phyloP scores from a whole-genome alignment of 1,140 invertebrate genomes.

The Oscheius sp. region DNA sequence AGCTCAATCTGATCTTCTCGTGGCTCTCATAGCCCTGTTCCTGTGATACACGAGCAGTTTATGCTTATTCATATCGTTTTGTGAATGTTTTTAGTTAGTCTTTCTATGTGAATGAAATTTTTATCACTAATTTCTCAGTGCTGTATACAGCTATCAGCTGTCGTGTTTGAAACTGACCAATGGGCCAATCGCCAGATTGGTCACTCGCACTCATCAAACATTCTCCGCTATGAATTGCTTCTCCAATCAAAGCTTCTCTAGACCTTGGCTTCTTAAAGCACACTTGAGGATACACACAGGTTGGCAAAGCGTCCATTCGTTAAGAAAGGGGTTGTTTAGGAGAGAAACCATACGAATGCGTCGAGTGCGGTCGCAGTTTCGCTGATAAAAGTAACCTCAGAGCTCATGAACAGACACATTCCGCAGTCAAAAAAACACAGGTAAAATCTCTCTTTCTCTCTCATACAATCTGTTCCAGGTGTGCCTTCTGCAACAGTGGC shows the following conservation, averaged over 20 bases:
- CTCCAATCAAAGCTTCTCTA: slow-evolving; percentile 79
- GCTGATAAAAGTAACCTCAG: slow-evolving; percentile 91
- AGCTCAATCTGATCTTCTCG: too few relatives aligned
- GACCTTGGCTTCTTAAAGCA: slow-evolving; percentile 89
- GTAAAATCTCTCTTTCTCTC: not conserved
- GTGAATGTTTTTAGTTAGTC: slow-evolving; percentile 7
- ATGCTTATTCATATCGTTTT: not conserved
- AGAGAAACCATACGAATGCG: slow-evolving; percentile 69
- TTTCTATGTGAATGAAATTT: too few relatives aligned
- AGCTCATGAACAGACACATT: slow-evolving; percentile 96
- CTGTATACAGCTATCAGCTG: not conserved
- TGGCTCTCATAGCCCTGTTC: too few relatives aligned
- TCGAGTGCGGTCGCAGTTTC: slow-evolving; percentile 85
- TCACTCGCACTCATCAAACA: not conserved
- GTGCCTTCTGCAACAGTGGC: not conserved
- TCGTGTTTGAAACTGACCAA: slow-evolving; percentile 1
- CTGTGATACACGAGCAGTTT: too few relatives aligned
- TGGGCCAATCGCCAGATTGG: not conserved
- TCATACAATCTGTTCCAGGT: not conserved
- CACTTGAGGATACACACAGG: slow-evolving; percentile 83
- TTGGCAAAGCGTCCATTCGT: slow-evolving; percentile 55
- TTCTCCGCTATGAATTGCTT: slow-evolving; percentile 5
- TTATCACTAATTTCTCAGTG: too few relatives aligned
- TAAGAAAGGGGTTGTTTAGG: slow-evolving; percentile 96
- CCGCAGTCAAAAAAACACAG: slow-evolving; percentile 23